A percentile compares a stretch with the other conserved stretches of the same genome.
Conservation (phyloP, 2,797 vertebrate species). For the Gadopsis marmoratus region DNA sequence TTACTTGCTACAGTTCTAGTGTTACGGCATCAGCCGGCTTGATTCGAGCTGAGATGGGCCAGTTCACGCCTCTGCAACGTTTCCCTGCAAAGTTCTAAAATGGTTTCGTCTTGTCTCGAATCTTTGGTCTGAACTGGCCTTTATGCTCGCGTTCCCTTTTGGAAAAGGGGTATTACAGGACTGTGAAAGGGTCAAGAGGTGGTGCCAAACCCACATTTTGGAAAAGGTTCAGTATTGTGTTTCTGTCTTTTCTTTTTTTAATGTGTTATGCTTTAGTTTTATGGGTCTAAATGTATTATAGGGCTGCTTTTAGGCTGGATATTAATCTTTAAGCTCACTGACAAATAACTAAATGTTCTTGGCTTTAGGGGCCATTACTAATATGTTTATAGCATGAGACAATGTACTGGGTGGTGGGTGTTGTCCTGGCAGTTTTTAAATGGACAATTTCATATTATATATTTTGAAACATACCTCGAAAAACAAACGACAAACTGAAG, state of each 20-base stretch:
- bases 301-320: neutral
- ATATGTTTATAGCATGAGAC: neutral
- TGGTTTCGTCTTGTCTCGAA: no score
- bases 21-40: no score
- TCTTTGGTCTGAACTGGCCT: no score
- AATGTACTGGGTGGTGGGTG: neutral
- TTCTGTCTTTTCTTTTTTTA: neutral
- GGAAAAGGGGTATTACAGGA: neutral
- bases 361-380: neutral
- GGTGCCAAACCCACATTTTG: neutral
- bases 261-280: neutral
- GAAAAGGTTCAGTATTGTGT: neutral
- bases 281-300: neutral
- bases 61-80: no score
- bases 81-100: no score
- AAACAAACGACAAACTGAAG: constrained; percentile 5
- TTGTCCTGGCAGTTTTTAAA: neutral
- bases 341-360: neutral
- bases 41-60: no score
- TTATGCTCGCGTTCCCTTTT: no score
- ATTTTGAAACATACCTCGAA: constrained; percentile 8
- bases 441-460: constrained; percentile 12
- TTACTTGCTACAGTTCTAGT: no score
- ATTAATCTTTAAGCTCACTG: neutral
- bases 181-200: neutral